phyloP scores from a whole-genome alignment of 1,140 invertebrate genomes.

The Drosophila jambulina region DNA sequence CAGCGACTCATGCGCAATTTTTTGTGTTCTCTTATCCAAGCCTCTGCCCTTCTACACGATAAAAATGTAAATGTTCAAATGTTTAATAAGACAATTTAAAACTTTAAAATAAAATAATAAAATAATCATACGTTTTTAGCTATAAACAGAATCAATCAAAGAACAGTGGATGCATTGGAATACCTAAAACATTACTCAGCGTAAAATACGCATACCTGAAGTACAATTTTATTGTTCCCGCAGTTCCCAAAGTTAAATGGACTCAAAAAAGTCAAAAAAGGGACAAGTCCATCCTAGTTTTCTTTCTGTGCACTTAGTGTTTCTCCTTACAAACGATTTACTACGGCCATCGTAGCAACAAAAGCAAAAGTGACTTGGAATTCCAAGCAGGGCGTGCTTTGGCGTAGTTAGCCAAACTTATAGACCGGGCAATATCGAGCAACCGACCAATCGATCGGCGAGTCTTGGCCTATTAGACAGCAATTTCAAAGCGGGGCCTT shows the following conservation, averaged over 20 bases:
- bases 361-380: slow-evolving; percentile 51
- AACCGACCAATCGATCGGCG: slow-evolving; percentile 41
- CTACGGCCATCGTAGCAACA: slow-evolving; percentile 25
- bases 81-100: not conserved
- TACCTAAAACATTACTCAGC: not conserved
- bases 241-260: not conserved
- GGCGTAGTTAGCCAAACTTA: slow-evolving; percentile 32
- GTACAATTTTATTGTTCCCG: not conserved
- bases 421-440: slow-evolving; percentile 27
- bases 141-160: not conserved
- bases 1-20: slow-evolving; percentile 28
- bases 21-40: slow-evolving; percentile 5
- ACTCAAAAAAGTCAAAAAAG: too few relatives aligned
- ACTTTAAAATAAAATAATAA: not conserved
- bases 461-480: slow-evolving; percentile 51
- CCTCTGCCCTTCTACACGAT: slow-evolving; percentile 13
- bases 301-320: slow-evolving; percentile 28
- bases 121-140: not conserved
- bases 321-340: slow-evolving; percentile 53
- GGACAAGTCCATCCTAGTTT: not conserved
- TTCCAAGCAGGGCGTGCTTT: slow-evolving; percentile 66
- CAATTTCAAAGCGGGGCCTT: slow-evolving; percentile 49
- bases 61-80: not conserved
- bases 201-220: not conserved
- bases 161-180: not conserved